Base-by-base conservation (phyloP, 2,797 vertebrate species). In the Acipenser transmontanus region DNA sequence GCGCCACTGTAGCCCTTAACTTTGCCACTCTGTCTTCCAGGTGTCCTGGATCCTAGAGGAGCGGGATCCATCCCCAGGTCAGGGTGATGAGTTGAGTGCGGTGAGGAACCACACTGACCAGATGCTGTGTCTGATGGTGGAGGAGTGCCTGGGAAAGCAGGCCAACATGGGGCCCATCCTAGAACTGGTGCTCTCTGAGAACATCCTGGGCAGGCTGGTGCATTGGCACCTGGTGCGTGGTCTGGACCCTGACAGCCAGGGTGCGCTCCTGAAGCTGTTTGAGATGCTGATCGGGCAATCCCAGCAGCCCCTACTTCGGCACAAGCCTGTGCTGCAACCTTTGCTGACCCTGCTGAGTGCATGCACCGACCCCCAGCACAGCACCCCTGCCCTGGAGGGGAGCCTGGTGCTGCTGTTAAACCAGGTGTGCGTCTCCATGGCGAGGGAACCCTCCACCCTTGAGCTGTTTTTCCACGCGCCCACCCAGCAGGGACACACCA, bases 61-160 rank as follows among this genome's bases (percentile, higher is more conserved):
- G 65, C 86, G 80, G 0, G 91, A 93, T 34, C 73, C 90, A 7
- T 82, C 83, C 0, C 77, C 83, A 50, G 91, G 92, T 1, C 77
- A 76, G 3, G 78, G 85, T 0, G 96, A 98, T 0, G 96, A 98
- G 84, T 88, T 95, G 73, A 95, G 91, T 0, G 93, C 94, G 0
- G 95, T 98, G 73, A 87, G 93, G 71, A 98, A 98, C 81, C 89
- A 98, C 88, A 95, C 93, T 0, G 94, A 95, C 77, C 96, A 99
- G 85, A 95, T 99, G 95, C 71, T 99, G 69, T 94, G 92, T 66
- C 86, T 99, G 64, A 81, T 99, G 78, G 94, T 92, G 0, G 94
- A 98, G 81, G 96, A 98, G 78, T 88, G 87, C 9, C 89, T 94
- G 0, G 79, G 83, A 0, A 85, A 87, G 11, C 81, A 80, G 6